phyloP scores from a whole-genome alignment of 2,113 vertebrate species.

The Danio rerio region GRCz12tu NC_133183.1:5793001-5793500 shows the following conservation, averaged over 20 bases:
- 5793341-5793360: too few species aligned
- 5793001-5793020: conserved; percentile 37
- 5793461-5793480: too few species aligned
- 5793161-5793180: conserved; percentile 24
- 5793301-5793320: not conserved
- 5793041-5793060: conserved; percentile 50
- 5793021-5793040: conserved; percentile 55
- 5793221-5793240: conserved; percentile 41
- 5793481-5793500: too few species aligned
- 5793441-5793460: not conserved
- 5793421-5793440: too few species aligned
- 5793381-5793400: too few species aligned
- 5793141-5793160: conserved; percentile 58
- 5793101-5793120: conserved; percentile 55
- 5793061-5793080: conserved; percentile 52
- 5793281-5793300: conserved; percentile 17
- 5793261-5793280: not conserved
- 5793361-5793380: too few species aligned
- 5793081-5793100: conserved; percentile 55
- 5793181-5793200: conserved; percentile 43
- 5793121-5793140: conserved; percentile 57
- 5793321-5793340: too few species aligned
- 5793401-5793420: too few species aligned
- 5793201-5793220: conserved; percentile 46
- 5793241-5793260: conserved; percentile 13